These are phyloP conservation scores for Pitangus sulphuratus DNA, from an alignment of 2,797 vertebrate genomes.

Conservation along the genomic window DNA sequence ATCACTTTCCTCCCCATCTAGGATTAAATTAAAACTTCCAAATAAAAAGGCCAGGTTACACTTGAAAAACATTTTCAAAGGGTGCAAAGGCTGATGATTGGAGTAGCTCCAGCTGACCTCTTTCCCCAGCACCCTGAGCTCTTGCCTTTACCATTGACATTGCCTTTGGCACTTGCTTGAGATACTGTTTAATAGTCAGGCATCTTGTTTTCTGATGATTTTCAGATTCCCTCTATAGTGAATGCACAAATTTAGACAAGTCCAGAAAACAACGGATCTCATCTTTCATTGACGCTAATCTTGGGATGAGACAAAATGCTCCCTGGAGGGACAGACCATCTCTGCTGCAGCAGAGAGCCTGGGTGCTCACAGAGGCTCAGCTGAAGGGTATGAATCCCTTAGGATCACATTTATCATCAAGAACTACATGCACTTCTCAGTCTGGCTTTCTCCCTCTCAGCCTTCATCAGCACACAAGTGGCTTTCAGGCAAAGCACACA, in stretches of 20 bases:
- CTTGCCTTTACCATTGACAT: neutral
- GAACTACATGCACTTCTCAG: neutral
- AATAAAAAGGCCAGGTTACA: neutral
- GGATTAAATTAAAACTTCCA: neutral
- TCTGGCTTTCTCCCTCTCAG: neutral
- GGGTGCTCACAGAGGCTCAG: neutral
- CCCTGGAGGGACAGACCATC: neutral
- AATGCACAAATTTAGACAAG: neutral
- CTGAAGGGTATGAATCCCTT: neutral
- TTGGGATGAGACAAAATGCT: neutral
- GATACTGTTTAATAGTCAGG: neutral
- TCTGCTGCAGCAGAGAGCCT: neutral
- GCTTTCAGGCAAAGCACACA: neutral
- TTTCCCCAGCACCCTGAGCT: neutral
- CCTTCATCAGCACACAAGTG: neutral
- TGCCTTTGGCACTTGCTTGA: neutral
- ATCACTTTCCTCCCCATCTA: fast-evolving
- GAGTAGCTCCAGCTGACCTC: neutral
- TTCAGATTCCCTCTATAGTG: neutral
- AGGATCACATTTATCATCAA: neutral
- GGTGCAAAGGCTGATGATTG: neutral
- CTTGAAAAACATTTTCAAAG: neutral
- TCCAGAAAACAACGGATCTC: neutral
- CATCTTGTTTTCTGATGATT: neutral
- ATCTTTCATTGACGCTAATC: neutral